Evolutionary conservation across 2,888 invertebrate species (phyloP), one percentile per base, ranked within the genome.

Genomic region (Conops quadrifasciatus): DNA sequence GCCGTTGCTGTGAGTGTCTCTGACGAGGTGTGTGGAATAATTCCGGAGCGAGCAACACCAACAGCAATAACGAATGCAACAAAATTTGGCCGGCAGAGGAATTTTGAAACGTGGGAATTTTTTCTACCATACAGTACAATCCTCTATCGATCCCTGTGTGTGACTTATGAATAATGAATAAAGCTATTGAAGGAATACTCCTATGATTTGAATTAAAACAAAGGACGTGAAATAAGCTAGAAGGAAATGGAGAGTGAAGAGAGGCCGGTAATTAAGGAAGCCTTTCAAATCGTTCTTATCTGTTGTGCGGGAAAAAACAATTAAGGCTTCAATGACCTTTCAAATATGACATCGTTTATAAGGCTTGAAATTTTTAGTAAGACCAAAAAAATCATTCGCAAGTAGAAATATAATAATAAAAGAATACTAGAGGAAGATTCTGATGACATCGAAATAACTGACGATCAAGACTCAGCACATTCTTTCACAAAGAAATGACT

Each of bases 71-170:
- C 2, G 67, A 67, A 30, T 67, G 67, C 67, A 67, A 47, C 47
- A 28, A 47, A 59, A 28, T 28, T 45, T 26, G 45, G n/a, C 19
- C 36, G 49, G 62, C 30, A 43, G 5, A 62, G 68, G 68, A 68
- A 68, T 68, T 62, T 24, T 24, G 5, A 36, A 68, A 68, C 68
- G 68, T 68, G 68, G 68, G 68, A 68, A 68, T 28, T 49, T 60
- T 59, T 49, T 24, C 58, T 26, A 15, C 58, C n/a, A n/a, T n/a
- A n/a, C n/a, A n/a, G n/a, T n/a, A n/a, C n/a, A n/a, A n/a, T n/a
- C 21, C 11, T 21, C 53, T 19, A 53, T 53, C 21, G 19, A 9
- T 53, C n/a, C 53, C 21, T 21, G 5, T n/a, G 53, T 13, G 21
- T 49, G n/a, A n/a, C n/a, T n/a, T n/a, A n/a, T n/a, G n/a, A n/a